Percentiles rank a stretch among this genome's conserved stretches.
Evolutionary conservation across 2,113 vertebrate species (phyloP).

Genomic region (Lucifuga dentata): DNA sequence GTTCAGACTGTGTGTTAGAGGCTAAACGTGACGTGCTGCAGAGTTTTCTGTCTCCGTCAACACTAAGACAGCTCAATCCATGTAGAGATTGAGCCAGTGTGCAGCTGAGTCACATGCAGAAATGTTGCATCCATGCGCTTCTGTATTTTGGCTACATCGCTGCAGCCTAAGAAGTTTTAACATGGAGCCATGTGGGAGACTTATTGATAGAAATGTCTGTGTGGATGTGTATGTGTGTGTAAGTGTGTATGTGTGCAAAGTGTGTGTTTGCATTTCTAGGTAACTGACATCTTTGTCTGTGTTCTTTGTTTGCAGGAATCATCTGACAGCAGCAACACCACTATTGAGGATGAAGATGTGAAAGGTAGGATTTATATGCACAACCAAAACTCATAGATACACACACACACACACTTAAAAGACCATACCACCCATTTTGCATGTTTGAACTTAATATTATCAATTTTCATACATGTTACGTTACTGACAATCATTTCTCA

Average conservation of each 20-base stretch:
- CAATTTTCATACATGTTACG: too few relatives aligned
- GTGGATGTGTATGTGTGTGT: not conserved
- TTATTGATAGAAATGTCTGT: not conserved
- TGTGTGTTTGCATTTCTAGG: constrained; percentile 2
- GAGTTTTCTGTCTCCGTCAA: not conserved
- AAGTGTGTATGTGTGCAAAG: constrained; percentile 5
- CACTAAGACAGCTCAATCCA: not conserved
- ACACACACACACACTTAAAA: not conserved
- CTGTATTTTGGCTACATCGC: constrained; percentile 14
- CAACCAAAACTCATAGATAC: constrained; percentile 8
- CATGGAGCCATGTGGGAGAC: not conserved
- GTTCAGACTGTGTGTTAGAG: constrained; percentile 14
- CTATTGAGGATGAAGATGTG: constrained; percentile 96
- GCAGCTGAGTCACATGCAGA: constrained; percentile 27
- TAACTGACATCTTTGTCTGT: constrained; percentile 26
- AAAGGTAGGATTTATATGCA: constrained; percentile 91
- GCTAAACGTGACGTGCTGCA: not conserved
- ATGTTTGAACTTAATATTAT: too few relatives aligned
- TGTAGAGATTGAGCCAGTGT: constrained; percentile 23
- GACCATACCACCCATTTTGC: too few relatives aligned
- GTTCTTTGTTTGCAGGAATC: constrained; percentile 86
- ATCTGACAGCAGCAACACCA: constrained; percentile 96
- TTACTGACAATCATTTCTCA: too few relatives aligned
- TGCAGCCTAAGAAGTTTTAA: too few relatives aligned
- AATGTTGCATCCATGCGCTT: constrained; percentile 26